Base-by-base conservation (phyloP, 2,113 vertebrate species). In the Thomomys bottae region DNA sequence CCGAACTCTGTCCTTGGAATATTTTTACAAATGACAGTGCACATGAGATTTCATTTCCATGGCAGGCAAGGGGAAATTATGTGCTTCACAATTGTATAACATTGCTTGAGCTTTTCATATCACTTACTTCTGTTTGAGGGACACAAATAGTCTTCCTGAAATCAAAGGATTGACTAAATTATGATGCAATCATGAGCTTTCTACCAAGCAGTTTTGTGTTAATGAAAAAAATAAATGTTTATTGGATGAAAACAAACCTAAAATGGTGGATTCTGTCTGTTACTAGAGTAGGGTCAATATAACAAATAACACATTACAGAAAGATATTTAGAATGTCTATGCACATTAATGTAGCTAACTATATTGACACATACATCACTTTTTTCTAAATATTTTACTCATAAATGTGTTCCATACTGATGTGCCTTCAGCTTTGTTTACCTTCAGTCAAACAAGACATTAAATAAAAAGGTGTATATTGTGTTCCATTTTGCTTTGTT, bases 221-320 rank as follows among this genome's bases (percentile, higher is more conserved):
- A 84, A 72, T 83, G 15, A 54, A 76, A 34, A 34, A 91, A 77
- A 76, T 90, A 78, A 82, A 71, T 86, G 83, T 10, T 70, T 68
- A 26, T 21, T 81, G 54, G 1, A 54, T n/a, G 93, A 45, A 75
- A 91, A 45, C 72, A 73, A 3, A 15, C 49, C 17, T 84, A 57
- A 81, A 76, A 45, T 67, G 45, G 92, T 84, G 7, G 21, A 72
- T 38, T 59, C n/a, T 49, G 40, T 57, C 17, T 28, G 5, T 78
- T 57, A 66, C 30, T 80, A 17, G 32, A 77, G 4, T 26, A 87
- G 6, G 81, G 3, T 15, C 34, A 67, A 36, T n/a, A 20, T 91
- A 40, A 63, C 9, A 40, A 81, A 76, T 38, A 61, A 86, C 26
- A 45, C 20, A 8, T 73, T 63, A 73, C 9, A 68, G 24, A 64